phyloP scores from a whole-genome alignment of 2,888 invertebrate species.

The Andrena hattorfiana region DNA sequence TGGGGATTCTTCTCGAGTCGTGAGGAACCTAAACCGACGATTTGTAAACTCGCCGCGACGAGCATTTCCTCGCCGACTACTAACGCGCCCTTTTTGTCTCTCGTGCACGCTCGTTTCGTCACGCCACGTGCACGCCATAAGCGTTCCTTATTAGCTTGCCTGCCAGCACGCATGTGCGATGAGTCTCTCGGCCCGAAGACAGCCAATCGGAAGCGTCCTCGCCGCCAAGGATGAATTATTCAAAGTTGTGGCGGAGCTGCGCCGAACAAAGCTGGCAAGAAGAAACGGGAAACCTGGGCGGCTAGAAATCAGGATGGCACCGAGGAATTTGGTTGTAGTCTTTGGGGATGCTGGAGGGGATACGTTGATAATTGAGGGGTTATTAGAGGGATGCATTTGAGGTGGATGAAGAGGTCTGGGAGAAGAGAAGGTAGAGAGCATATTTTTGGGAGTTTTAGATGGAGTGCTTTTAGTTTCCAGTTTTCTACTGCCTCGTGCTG shows the following conservation, averaged over 20 bases:
- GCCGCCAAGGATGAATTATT: slow-evolving; percentile 65
- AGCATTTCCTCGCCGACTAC: slow-evolving; percentile 36
- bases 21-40: slow-evolving; percentile 36
- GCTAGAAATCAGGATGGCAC: neutral
- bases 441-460: no score
- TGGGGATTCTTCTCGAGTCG: slow-evolving; percentile 35
- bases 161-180: slow-evolving; percentile 55
- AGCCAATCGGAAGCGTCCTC: slow-evolving; percentile 62
- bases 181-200: slow-evolving; percentile 34
- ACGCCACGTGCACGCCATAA: slow-evolving; percentile 70
- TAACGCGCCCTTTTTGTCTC: slow-evolving; percentile 53
- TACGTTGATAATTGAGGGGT: no score
- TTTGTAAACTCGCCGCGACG: slow-evolving; percentile 51
- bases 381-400: no score
- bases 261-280: slow-evolving; percentile 27
- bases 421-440: no score
- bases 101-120: slow-evolving; percentile 51
- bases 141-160: slow-evolving; percentile 68
- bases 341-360: neutral
- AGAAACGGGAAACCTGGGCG: slow-evolving; percentile 3
- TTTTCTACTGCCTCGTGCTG: no score
- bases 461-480: no score
- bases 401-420: no score
- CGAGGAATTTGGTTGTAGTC: neutral
- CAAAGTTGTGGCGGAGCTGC: slow-evolving; percentile 45